Evolutionary conservation across 2,888 invertebrate genomes (phyloP).

Genomic region (Gasteruption jaculator): DNA sequence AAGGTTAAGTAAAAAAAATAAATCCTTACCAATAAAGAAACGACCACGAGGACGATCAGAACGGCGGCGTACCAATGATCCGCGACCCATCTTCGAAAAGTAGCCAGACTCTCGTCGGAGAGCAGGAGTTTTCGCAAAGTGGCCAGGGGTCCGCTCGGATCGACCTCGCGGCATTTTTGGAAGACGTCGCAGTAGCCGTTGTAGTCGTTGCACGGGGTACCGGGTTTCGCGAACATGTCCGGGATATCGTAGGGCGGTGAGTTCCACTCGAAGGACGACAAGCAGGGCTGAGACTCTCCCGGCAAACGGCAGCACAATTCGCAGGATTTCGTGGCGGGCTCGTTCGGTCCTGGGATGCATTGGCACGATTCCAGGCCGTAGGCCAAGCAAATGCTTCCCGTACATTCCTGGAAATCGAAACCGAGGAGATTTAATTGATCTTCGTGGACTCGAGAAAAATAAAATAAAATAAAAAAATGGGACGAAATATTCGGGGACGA

Average conservation of each 20-base stretch:
- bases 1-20: neutral
- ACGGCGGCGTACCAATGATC: slow-evolving; percentile 90
- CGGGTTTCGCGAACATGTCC: slow-evolving; percentile 89
- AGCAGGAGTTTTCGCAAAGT: slow-evolving; percentile 80
- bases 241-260: slow-evolving; percentile 85
- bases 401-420: slow-evolving; percentile 70
- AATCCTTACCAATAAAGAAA: slow-evolving; percentile 70
- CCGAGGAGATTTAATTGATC: slow-evolving; percentile 14
- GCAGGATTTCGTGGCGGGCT: slow-evolving; percentile 82
- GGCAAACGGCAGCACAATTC: slow-evolving; percentile 89
- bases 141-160: slow-evolving; percentile 88
- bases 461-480: slow-evolving; percentile 12
- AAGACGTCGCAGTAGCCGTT: slow-evolving; percentile 77
- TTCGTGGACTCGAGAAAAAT: neutral
- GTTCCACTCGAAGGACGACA: slow-evolving; percentile 90
- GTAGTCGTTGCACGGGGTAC: slow-evolving; percentile 91
- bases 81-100: slow-evolving; percentile 81
- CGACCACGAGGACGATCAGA: slow-evolving; percentile 67
- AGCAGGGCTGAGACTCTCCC: slow-evolving; percentile 75
- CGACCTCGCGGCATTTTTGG: slow-evolving; percentile 82
- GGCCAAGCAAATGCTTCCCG: slow-evolving; percentile 95
- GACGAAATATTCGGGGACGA: slow-evolving; percentile 7
- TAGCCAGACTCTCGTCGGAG: slow-evolving; percentile 85
- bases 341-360: slow-evolving; percentile 75
- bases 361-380: slow-evolving; percentile 96